Conservation (phyloP, 1,140 invertebrate species). For the Eumeta japonica region DNA sequence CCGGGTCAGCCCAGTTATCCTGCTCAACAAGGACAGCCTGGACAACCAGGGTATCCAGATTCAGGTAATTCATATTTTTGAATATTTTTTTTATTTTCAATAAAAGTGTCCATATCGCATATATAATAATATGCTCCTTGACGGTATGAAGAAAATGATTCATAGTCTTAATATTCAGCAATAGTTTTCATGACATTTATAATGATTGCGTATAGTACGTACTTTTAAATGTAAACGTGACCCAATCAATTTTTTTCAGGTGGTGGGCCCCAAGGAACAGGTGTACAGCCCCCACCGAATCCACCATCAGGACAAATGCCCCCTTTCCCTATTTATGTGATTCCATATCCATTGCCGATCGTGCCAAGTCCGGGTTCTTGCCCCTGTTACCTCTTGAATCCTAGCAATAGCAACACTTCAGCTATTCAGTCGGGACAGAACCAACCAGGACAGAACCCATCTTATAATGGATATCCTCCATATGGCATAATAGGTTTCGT, state of each 20-base stretch:
- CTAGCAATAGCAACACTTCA: slow-evolving; percentile 29
- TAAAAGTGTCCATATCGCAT: background rate
- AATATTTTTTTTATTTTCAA: background rate
- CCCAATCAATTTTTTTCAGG: background rate
- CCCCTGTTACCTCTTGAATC: slow-evolving; percentile 58
- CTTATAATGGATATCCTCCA: slow-evolving; percentile 27
- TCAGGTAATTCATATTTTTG: background rate
- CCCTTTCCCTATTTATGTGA: slow-evolving; percentile 54
- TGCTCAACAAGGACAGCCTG: background rate
- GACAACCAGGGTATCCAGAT: background rate
- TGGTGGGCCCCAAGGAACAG: slow-evolving; percentile 31
- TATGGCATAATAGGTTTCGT: slow-evolving; percentile 59
- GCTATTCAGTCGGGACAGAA: slow-evolving; percentile 17
- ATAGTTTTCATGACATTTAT: no score
- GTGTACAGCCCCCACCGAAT: slow-evolving; percentile 48
- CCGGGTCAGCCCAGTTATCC: background rate
- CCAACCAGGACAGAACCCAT: slow-evolving; percentile 11
- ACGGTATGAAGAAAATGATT: slow-evolving; percentile 1
- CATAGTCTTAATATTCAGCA: no score
- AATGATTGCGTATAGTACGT: no score
- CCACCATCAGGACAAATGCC: slow-evolving; percentile 31
- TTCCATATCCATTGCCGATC: slow-evolving; percentile 57
- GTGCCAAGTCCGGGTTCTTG: slow-evolving; percentile 56
- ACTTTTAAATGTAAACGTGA: background rate
- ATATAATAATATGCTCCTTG: background rate